phyloP scores from a whole-genome alignment of 2,888 invertebrate genomes.

The Hypomecis atomaria region DNA sequence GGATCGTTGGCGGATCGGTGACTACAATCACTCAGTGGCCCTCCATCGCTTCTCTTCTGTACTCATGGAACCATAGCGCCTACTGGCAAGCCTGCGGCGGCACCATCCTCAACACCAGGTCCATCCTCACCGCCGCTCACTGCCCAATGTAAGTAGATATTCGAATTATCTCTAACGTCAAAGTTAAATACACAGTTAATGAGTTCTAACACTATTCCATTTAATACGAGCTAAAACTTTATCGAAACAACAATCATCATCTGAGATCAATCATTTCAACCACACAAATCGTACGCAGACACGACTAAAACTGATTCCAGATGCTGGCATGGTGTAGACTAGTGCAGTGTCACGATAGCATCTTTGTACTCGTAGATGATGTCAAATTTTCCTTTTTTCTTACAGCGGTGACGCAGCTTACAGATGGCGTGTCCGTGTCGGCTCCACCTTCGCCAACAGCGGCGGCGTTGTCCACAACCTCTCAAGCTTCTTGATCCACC shows the following conservation, averaged over 20 bases:
- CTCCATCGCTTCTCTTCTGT: slow-evolving; percentile 46
- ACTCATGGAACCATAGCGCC: slow-evolving; percentile 36
- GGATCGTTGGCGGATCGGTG: slow-evolving; percentile 55
- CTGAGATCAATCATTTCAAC: too few species aligned
- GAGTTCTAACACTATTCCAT: too few species aligned
- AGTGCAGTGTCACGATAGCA: too few species aligned
- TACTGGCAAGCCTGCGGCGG: slow-evolving; percentile 52
- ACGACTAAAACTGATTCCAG: too few species aligned
- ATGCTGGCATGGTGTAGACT: too few species aligned
- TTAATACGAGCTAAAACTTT: background rate
- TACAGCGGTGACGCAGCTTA: slow-evolving; percentile 45
- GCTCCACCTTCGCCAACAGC: slow-evolving; percentile 53
- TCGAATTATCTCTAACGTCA: background rate
- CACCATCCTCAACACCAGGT: slow-evolving; percentile 48
- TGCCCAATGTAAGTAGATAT: slow-evolving; percentile 47
- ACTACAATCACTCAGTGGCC: slow-evolving; percentile 51
- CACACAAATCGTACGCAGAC: too few species aligned
- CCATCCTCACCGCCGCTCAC: slow-evolving; percentile 53
- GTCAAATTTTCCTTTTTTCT: background rate
- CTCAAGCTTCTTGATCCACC: slow-evolving; percentile 51
- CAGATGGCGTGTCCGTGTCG: slow-evolving; percentile 53
- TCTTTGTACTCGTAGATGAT: too few species aligned
- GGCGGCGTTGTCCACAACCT: slow-evolving; percentile 53
- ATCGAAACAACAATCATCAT: too few species aligned
- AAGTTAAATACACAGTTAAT: too few species aligned